These are phyloP conservation scores for Pseudachorutes palmiensis DNA, from an alignment of 1,140 invertebrate species.

Conservation along the genomic window DNA sequence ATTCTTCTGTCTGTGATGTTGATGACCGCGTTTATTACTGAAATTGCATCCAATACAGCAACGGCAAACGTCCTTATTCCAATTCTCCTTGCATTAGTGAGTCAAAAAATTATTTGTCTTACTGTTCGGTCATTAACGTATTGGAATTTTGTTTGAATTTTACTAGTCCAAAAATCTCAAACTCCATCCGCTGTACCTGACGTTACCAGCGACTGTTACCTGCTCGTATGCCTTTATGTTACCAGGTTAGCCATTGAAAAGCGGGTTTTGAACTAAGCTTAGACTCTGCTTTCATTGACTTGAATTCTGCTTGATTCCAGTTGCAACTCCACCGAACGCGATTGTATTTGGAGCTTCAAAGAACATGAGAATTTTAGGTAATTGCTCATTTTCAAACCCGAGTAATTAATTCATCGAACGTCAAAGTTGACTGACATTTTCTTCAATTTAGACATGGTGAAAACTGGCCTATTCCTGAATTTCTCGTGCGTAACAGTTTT, in stretches of 20 bases:
- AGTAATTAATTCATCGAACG: too few relatives aligned
- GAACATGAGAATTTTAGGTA: conserved; percentile 49
- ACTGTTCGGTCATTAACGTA: neutral
- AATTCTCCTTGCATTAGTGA: conserved; percentile 66
- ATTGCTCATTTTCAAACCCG: too few relatives aligned
- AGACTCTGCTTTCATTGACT: neutral
- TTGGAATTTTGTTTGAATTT: conserved; percentile 14
- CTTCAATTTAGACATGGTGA: conserved; percentile 34
- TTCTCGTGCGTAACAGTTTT: conserved; percentile 30
- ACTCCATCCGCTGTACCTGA: conserved; percentile 75
- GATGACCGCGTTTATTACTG: conserved; percentile 56
- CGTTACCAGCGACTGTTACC: conserved; percentile 69
- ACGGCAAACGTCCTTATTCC: conserved; percentile 76
- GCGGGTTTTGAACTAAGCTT: neutral
- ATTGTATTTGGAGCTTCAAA: conserved; percentile 68
- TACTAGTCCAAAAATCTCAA: conserved; percentile 53
- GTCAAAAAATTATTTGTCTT: conserved; percentile 19
- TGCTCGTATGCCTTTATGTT: conserved; percentile 60
- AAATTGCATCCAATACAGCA: conserved; percentile 75
- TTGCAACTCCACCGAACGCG: conserved; percentile 77
- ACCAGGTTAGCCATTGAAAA: neutral
- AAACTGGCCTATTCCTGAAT: conserved; percentile 33
- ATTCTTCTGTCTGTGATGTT: conserved; percentile 44
- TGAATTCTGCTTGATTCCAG: conserved; percentile 22
- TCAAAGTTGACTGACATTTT: conserved; percentile 17